Evolutionary conservation across 2,113 vertebrate genomes (phyloP), one percentile per base, ranked within the genome.

Genomic region (Cephalopterus ornatus): DNA sequence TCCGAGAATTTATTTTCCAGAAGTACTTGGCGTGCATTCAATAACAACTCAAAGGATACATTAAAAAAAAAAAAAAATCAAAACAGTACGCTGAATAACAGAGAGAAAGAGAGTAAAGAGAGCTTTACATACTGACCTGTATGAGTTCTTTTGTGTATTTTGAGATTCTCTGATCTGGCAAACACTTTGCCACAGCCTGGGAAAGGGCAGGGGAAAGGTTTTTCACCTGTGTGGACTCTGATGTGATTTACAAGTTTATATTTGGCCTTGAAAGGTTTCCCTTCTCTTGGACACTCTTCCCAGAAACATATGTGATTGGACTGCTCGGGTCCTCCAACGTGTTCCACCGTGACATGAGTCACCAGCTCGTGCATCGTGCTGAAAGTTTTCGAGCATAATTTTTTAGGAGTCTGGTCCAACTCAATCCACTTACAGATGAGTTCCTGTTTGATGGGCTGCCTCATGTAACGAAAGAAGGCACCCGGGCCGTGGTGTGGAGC

Each of bases 161-260:
- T 99, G 92, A 99, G 99, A 96, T 99, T 99, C 98, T 99, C 99
- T 95, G 99, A 99, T 97, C 99, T 98, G 85, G 99, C 99, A 95
- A 99, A 99, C 83, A 99, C 99, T 98, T 99, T 99, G 88, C 99
- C 99, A 98, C 99, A 99, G 97, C 99, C 99, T 42, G 99, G 99
- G 97, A 99, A 99, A 65, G 99, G 99, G 94, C 99, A 99, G 13
- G 99, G 99, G 76, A 99, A 99, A 91, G 99, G 99, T 91, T 99
- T 99, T 98, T 99, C 99, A 93, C 99, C 99, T 96, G 99, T 99
- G 98, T 99, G 99, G 94, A 99, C 99, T 93, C 99, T 98, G 98
- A 99, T 99, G 98, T 99, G 99, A 98, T 99, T 99, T 94, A 99
- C 99, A 96, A 99, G 99, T 99, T 99, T 99, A 93, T 99, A 99